A percentile compares a stretch with the other conserved stretches of the same genome.
phyloP scores from a whole-genome alignment of 2,113 vertebrate species.

The Fulmarus glacialis region DNA sequence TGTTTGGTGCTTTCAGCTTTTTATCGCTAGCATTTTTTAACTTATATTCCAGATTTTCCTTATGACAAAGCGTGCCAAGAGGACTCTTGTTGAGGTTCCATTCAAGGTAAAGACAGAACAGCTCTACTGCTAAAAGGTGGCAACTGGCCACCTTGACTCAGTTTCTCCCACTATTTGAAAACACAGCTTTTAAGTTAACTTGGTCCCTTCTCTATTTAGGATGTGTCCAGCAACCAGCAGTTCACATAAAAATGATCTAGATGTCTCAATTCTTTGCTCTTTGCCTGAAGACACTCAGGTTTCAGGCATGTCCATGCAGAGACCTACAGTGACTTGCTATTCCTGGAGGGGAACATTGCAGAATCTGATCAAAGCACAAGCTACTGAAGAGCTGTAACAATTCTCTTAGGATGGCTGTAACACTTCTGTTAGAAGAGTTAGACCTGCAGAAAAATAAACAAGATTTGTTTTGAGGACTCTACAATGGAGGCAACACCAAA shows the following conservation, averaged over 20 bases:
- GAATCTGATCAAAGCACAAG: background rate
- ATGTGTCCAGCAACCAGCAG: background rate
- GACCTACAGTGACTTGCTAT: background rate
- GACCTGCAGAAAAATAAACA: background rate
- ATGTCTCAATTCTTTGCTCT: background rate
- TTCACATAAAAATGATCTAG: background rate
- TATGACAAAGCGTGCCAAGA: background rate
- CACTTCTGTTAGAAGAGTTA: background rate
- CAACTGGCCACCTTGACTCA: background rate
- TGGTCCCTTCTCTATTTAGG: background rate
- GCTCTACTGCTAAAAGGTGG: background rate
- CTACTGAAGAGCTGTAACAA: background rate
- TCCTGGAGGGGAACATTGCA: background rate
- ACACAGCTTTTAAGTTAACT: background rate
- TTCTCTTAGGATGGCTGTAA: background rate
- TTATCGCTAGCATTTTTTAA: background rate
- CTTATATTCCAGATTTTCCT: background rate
- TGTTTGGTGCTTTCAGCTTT: background rate
- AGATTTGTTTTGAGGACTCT: background rate
- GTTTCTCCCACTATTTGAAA: background rate
- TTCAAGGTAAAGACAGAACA: background rate
- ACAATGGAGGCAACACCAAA: background rate
- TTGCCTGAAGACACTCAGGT: background rate
- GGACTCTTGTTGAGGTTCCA: background rate
- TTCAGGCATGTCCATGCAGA: accelerated